Evolutionary conservation across 2,888 invertebrate species (phyloP).

Genomic region (Rhabditoides inermis): DNA sequence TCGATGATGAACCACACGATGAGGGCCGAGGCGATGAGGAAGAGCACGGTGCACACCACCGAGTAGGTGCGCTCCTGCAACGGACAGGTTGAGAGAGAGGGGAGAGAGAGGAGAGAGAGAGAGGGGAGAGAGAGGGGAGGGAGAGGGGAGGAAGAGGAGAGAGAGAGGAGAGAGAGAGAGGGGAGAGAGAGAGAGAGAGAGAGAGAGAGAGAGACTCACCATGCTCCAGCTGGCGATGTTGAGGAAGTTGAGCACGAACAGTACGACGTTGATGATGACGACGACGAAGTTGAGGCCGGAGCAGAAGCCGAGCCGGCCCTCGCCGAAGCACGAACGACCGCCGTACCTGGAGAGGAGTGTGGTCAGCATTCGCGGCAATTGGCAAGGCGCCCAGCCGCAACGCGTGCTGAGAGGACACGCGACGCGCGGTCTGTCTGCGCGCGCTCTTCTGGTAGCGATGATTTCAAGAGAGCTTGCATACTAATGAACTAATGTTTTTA

Average conservation of each 20-base stretch:
- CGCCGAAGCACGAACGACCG: slow-evolving; percentile 38
- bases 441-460: no score
- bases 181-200: no score
- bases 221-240: slow-evolving; percentile 18
- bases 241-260: slow-evolving; percentile 42
- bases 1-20: slow-evolving; percentile 38
- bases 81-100: not conserved
- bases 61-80: slow-evolving; percentile 33
- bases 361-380: not conserved
- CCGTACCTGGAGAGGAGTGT: slow-evolving; percentile 31
- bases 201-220: not conserved
- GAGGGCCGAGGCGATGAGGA: slow-evolving; percentile 33
- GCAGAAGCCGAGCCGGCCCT: slow-evolving; percentile 38
- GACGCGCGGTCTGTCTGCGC: no score
- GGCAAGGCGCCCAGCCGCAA: not conserved
- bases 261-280: slow-evolving; percentile 37
- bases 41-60: slow-evolving; percentile 27
- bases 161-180: no score
- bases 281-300: slow-evolving; percentile 36
- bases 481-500: no score
- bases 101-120: not conserved
- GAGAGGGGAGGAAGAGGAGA: no score
- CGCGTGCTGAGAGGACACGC: no score
- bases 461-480: no score
- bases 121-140: no score